These are phyloP conservation scores for Diarsia brunnea DNA, from an alignment of 2,888 invertebrate genomes.

Conservation along the genomic window DNA sequence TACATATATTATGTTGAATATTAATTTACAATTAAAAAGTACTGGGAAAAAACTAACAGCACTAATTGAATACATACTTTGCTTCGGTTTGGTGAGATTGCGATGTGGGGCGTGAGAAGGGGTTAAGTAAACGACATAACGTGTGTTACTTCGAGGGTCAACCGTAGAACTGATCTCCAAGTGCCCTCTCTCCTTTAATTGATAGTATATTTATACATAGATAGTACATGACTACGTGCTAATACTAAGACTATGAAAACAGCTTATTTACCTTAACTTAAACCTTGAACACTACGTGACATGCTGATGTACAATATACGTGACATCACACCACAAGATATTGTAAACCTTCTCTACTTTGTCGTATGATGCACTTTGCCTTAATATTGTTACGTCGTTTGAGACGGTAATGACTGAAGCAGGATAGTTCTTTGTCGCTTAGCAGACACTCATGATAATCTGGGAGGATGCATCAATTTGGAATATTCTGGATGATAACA, in stretches of 20 bases:
- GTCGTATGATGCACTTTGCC: not conserved
- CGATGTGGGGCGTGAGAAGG: too few relatives aligned
- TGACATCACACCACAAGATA: too few relatives aligned
- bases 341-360: conserved; percentile 7
- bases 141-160: too few relatives aligned
- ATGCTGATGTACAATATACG: too few relatives aligned
- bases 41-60: not conserved
- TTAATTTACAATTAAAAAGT: not conserved
- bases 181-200: too few relatives aligned
- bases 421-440: conserved; percentile 10
- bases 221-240: too few relatives aligned
- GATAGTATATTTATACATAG: too few relatives aligned
- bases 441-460: not conserved
- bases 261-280: too few relatives aligned
- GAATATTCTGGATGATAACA: not conserved
- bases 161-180: too few relatives aligned
- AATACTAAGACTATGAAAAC: too few relatives aligned
- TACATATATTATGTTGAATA: not conserved
- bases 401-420: not conserved
- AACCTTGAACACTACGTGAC: too few relatives aligned
- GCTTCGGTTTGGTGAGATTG: not conserved
- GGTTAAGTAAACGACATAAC: too few relatives aligned
- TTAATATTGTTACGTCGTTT: conserved; percentile 6
- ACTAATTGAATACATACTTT: not conserved
- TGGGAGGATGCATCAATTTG: not conserved